These are phyloP conservation scores for Idaea straminata DNA, from an alignment of 2,888 invertebrate species.

Conservation along the genomic window DNA sequence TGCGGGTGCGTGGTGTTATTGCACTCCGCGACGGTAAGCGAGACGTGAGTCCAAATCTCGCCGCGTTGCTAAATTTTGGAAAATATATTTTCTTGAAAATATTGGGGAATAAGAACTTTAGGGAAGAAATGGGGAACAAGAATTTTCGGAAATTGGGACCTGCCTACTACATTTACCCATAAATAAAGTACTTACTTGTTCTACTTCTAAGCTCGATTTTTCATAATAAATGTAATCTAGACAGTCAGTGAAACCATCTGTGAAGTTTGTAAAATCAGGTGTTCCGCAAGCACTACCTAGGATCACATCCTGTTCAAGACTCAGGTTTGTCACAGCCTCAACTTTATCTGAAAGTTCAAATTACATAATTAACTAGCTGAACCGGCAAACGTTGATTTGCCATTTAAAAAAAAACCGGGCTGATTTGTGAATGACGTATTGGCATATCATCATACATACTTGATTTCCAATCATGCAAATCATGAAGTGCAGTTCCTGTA, in stretches of 20 bases:
- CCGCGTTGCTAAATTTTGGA: no score
- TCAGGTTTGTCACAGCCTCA: constrained; percentile 83
- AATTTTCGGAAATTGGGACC: background rate
- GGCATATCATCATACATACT: constrained; percentile 79
- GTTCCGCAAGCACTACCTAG: constrained; percentile 91
- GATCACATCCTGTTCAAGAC: constrained; percentile 82
- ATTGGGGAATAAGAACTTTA: no score
- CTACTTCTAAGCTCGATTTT: constrained; percentile 80
- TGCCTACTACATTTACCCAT: background rate
- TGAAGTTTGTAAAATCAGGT: constrained; percentile 92
- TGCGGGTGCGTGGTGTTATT: no score
- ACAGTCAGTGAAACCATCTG: constrained; percentile 89
- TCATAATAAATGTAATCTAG: constrained; percentile 96
- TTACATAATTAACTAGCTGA: constrained; percentile 10
- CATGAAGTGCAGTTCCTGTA: constrained; percentile 81
- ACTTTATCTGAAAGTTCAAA: constrained; percentile 78
- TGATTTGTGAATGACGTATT: constrained; percentile 12
- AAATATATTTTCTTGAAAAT: no score
- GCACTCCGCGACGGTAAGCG: no score
- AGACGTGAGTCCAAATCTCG: no score
- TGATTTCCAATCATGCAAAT: constrained; percentile 88
- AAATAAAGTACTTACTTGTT: constrained; percentile 79
- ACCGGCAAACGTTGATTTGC: background rate
- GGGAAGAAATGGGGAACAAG: no score
- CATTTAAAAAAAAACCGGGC: background rate